These are phyloP conservation scores for Drosophila tristis DNA, from an alignment of 1,140 invertebrate genomes.

Conservation along the genomic window DNA sequence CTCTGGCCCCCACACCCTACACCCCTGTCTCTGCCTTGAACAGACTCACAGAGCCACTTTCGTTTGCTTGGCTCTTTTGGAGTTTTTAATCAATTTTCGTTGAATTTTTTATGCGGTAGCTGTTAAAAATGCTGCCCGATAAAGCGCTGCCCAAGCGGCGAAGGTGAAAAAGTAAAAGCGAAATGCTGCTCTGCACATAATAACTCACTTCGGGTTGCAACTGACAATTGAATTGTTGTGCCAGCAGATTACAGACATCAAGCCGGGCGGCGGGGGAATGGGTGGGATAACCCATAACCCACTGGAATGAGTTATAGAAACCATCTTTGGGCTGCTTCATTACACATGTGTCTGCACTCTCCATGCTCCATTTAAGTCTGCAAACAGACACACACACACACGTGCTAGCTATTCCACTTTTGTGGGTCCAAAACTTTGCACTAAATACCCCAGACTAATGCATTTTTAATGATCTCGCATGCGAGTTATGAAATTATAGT, in stretches of 20 bases:
- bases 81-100: conserved; percentile 82
- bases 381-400: conserved; percentile 2
- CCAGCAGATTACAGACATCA: neutral
- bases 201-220: conserved; percentile 54
- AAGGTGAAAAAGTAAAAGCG: conserved; percentile 68
- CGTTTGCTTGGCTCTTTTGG: conserved; percentile 55
- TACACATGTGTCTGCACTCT: neutral
- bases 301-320: neutral
- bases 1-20: conserved; percentile 2
- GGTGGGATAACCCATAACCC: neutral
- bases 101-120: conserved; percentile 78
- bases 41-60: conserved; percentile 24
- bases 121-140: conserved; percentile 63
- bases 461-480: conserved; percentile 63
- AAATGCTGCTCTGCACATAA: conserved; percentile 45
- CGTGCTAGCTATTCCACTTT: conserved; percentile 18
- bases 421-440: conserved; percentile 42
- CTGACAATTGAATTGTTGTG: conserved; percentile 64
- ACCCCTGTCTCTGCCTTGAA: conserved; percentile 17
- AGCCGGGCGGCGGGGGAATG: no score
- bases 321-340: neutral
- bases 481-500: conserved; percentile 62
- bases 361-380: neutral
- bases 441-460: conserved; percentile 52
- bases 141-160: conserved; percentile 38